Base-by-base conservation (phyloP, 2,113 vertebrate species). In the Symphodus melops region DNA sequence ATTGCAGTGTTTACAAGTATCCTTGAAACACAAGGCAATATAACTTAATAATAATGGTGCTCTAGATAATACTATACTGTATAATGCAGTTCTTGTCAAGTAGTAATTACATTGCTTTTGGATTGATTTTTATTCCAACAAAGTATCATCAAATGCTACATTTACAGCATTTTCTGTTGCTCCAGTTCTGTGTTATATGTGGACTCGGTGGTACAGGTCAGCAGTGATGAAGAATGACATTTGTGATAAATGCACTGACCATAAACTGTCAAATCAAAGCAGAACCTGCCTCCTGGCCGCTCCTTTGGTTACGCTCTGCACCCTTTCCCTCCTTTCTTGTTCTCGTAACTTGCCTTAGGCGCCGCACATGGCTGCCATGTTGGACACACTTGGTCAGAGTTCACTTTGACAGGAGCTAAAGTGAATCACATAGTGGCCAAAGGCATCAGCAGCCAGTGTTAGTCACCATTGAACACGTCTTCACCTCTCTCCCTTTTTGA, bases 181-280 rank as follows among this genome's bases (percentile, higher is more conserved):
- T 63, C 68, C 52, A 57, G 70, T 68, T 71, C 71, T 70, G 65
- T 51, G 37, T 49, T 62, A 54, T 68, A 76, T 53, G 69, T 5
- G 20, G 62, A 39, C 59, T 74, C 1, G 67, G 69, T 72, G 79
- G 36, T 49, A 33, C 39, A 72, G 54, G 71, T 86, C 68, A 54
- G 77, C 52, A 11, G 53, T 91, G 86, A 91, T 91, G 82, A 79
- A 83, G 76, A 73, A 80, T 89, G 90, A 91, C 91, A 90, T 91
- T 88, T 86, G 84, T 89, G 91, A 92, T 92, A 92, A 92, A 92
- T 71, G 89, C 90, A 90, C 81, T 92, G 90, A 92, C 91, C 91
- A 92, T 91, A 92, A 92, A 92, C 82, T 86, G 89, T 92, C 90
- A 90, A 86, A 89, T 80, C 82, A 70, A 46, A 77, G 84, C 75